Evolutionary conservation across 2,888 invertebrate genomes (phyloP), one percentile per base, ranked within the genome.

Genomic region (Yponomeuta cagnagella): DNA sequence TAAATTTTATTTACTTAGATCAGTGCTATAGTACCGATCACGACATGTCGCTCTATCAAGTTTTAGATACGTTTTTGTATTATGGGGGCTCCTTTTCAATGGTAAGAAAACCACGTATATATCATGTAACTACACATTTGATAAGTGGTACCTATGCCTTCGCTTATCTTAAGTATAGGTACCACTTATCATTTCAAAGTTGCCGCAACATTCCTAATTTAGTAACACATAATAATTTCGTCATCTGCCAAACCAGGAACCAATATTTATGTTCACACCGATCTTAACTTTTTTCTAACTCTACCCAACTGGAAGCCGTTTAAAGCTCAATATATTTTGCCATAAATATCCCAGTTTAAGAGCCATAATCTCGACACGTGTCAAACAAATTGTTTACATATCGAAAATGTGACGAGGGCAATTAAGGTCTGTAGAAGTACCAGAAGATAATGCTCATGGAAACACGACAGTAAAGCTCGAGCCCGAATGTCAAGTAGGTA

Each of bases 321-420:
- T 86, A 86, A 84, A 84, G 79, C 82, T 83, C 82, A 80, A 87
- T 87, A 85, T 81, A 82, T 84, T 85, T 83, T 77, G 81, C 81
- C 88, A 81, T 88, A 87, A 88, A 88, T 79, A 81, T 79, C 73
- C 74, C 73, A 77, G 78, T 87, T 88, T 87, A 88, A 81, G 89
- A 82, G 76, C 78, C 80, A 77, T 82, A 82, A 82, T 82, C 81
- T 79, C 72, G 82, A 87, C 89, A 88, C 79, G 86, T 88, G 89
- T 88, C 88, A 88, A 88, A 88, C 87, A 87, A 87, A 86, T 87
- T 85, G 84, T 85, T 87, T 83, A 85, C 88, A 87, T 83, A 77
- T 82, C 79, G 73, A 80, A 37, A 81, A 84, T 78, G 82, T 79
- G 82, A 79, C 78, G 78, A 79, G 80, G 78, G 79, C 82, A 82